Conservation (phyloP, 2,113 vertebrate species). For the Chionodraco myersi region DNA sequence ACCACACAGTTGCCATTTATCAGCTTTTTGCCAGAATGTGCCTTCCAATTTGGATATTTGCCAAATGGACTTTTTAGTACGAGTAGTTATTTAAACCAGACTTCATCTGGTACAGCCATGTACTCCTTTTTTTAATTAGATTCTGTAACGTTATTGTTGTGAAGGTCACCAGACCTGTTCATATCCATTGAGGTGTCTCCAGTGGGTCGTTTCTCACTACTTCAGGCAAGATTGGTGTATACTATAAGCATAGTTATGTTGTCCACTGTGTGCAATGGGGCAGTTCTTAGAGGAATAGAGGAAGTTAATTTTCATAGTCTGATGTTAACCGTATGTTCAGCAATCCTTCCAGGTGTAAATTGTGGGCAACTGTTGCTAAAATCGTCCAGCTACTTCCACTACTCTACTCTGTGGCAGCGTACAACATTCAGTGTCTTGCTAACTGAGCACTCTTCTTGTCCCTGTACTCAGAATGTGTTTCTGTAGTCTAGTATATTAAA, state of each 20-base stretch:
- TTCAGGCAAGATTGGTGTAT: background rate
- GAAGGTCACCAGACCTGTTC: background rate
- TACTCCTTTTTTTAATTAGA: background rate
- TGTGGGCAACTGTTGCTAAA: background rate
- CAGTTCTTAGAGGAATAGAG: background rate
- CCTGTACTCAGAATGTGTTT: background rate
- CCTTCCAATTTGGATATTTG: constrained; percentile 38
- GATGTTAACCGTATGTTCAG: background rate
- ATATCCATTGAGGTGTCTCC: constrained; percentile 48
- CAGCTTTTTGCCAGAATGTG: constrained; percentile 31
- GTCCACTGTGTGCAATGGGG: background rate
- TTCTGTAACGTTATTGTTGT: constrained; percentile 22
- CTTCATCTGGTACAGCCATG: constrained; percentile 7
- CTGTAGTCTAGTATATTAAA: background rate
- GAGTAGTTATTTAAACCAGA: background rate
- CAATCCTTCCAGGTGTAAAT: background rate
- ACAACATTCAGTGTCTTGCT: background rate
- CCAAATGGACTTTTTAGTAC: background rate
- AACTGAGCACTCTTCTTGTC: background rate
- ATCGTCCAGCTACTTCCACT: background rate
- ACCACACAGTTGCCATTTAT: constrained; percentile 30
- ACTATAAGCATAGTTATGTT: background rate
- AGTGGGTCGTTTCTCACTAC: background rate
- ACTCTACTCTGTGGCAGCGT: background rate
- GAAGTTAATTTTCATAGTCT: background rate